A percentile compares a stretch with the other conserved stretches of the same genome.
Conservation (phyloP, 2,113 vertebrate genomes). For the Cranoglanis bouderius region DNA sequence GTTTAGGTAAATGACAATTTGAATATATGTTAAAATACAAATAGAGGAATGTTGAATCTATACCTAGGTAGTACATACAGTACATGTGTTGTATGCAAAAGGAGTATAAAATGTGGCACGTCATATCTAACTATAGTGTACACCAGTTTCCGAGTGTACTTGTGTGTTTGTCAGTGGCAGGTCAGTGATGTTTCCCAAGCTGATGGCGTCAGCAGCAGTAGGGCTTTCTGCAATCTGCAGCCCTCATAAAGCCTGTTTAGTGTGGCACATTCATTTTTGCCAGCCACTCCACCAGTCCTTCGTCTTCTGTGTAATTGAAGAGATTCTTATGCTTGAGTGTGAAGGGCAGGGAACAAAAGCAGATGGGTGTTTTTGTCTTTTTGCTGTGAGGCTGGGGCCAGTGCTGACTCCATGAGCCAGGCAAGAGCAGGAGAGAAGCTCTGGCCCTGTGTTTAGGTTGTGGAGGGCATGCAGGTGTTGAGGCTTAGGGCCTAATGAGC, state of each 20-base stretch:
- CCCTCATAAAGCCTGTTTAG: conserved; percentile 55
- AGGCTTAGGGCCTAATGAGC: conserved; percentile 73
- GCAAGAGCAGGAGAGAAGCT: conserved; percentile 19
- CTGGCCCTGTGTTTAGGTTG: conserved; percentile 47
- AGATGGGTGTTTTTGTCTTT: conserved; percentile 35
- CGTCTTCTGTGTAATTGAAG: conserved; percentile 53
- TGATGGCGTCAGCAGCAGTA: conserved; percentile 34
- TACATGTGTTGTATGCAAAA: not conserved
- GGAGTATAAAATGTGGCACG: not conserved
- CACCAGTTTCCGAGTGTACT: not conserved
- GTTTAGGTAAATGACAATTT: not conserved
- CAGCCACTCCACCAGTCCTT: conserved; percentile 43
- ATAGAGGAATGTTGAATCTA: not conserved
- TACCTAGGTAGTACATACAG: not conserved
- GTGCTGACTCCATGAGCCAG: conserved; percentile 37
- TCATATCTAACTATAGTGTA: not conserved
- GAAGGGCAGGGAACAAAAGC: conserved; percentile 55
- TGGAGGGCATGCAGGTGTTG: conserved; percentile 78
- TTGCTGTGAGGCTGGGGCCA: conserved; percentile 12
- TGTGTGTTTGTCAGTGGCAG: conserved; percentile 1
- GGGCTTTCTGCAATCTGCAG: conserved; percentile 38
- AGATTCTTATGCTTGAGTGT: conserved; percentile 53
- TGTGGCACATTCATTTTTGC: conserved; percentile 44
- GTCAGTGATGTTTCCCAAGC: conserved; percentile 32
- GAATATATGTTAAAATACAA: not conserved